These are phyloP conservation scores for Oryzias javanicus DNA, from an alignment of 2,113 vertebrate genomes.

Conservation along the genomic window DNA sequence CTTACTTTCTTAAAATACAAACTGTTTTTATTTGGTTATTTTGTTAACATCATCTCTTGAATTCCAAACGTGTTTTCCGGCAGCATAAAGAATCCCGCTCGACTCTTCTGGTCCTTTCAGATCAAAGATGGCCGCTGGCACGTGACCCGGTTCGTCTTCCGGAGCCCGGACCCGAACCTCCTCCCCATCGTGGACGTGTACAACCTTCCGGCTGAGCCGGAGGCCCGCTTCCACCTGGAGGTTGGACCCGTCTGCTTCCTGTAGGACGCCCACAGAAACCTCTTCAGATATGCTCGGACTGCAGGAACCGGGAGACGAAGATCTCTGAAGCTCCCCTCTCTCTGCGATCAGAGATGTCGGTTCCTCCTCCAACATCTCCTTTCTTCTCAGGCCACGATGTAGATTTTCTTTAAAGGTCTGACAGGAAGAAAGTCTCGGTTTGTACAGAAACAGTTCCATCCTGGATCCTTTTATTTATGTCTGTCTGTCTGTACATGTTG, in stretches of 20 bases:
- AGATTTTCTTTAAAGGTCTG: constrained; percentile 62
- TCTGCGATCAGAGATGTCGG: constrained; percentile 42
- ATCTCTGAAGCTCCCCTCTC: constrained; percentile 41
- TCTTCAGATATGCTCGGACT: constrained; percentile 61
- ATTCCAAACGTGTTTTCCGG: too few species aligned
- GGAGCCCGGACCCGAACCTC: constrained; percentile 86
- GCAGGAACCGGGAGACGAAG: constrained; percentile 42
- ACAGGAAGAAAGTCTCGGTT: background rate
- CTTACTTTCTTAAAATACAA: too few species aligned
- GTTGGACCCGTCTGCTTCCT: constrained; percentile 93
- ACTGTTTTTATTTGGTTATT: too few species aligned
- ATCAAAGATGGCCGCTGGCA: constrained; percentile 92
- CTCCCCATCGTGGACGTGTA: constrained; percentile 86
- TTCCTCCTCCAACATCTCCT: constrained; percentile 21
- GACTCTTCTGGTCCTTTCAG: constrained; percentile 63
- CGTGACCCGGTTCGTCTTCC: constrained; percentile 87
- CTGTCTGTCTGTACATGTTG: constrained; percentile 83
- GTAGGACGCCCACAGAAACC: constrained; percentile 59
- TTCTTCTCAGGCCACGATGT: constrained; percentile 53
- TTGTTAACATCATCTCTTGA: too few species aligned
- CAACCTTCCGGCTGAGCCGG: constrained; percentile 81
- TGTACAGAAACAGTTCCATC: constrained; percentile 45
- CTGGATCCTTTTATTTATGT: constrained; percentile 70
- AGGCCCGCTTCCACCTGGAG: constrained; percentile 87
- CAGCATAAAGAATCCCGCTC: too few species aligned